A percentile compares a stretch with the other conserved stretches of the same genome.
phyloP scores from a whole-genome alignment of 35 echinoderm and acorn worm species.

The Patiria miniata region DNA sequence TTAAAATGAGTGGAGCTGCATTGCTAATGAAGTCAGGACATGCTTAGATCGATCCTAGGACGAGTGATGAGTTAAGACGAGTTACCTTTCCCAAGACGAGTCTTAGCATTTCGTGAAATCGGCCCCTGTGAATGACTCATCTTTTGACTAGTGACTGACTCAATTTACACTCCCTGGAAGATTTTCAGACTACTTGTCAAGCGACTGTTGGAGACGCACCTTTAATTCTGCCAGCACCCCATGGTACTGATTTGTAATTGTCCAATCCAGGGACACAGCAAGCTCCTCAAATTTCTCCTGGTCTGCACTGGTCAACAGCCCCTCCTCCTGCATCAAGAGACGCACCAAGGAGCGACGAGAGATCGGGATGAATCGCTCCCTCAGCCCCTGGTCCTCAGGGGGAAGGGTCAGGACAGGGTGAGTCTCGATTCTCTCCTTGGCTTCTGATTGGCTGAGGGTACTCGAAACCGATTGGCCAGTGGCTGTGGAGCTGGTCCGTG shows the following conservation, averaged over 20 bases:
- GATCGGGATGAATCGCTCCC: constrained; percentile 91
- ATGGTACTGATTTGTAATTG: constrained; percentile 92
- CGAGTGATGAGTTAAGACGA: no score
- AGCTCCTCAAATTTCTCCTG: constrained; percentile 80
- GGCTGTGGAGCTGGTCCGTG: neutral
- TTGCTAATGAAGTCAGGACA: no score
- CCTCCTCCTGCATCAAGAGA: constrained; percentile 83
- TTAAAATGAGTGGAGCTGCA: no score
- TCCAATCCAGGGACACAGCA: constrained; percentile 72
- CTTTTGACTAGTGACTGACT: no score
- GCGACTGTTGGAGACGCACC: constrained; percentile 49
- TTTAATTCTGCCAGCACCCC: constrained; percentile 83
- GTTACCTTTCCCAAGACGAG: no score
- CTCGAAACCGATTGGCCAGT: neutral
- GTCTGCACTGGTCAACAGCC: constrained; percentile 61
- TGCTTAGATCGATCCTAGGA: no score
- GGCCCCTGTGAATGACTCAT: no score
- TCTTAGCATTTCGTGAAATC: no score
- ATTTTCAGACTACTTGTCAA: no score
- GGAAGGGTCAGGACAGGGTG: constrained; percentile 70
- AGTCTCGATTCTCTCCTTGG: constrained; percentile 34
- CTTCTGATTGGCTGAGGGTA: constrained; percentile 4
- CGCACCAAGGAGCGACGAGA: constrained; percentile 79
- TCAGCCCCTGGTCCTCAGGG: constrained; percentile 68
- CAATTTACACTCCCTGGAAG: no score